These are phyloP conservation scores for Sebastes cheni DNA, from an alignment of 2,797 vertebrate genomes.

Conservation along the genomic window DNA sequence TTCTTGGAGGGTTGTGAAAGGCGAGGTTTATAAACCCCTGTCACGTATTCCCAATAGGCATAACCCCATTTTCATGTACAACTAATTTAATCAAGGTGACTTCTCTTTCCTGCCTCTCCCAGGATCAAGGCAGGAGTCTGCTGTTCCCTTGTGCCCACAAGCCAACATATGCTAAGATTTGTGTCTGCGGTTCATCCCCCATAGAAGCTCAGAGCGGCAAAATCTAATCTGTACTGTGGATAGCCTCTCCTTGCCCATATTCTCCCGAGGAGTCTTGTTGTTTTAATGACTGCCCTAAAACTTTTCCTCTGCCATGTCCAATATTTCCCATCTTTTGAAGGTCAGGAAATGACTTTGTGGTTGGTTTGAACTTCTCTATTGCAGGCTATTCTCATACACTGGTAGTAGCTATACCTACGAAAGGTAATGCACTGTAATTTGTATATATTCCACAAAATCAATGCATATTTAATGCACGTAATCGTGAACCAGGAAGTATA, in stretches of 20 bases:
- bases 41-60: conserved; percentile 73
- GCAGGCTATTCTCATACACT: no score
- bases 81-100: conserved; percentile 84
- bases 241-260: conserved; percentile 39
- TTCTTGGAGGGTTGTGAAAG: conserved; percentile 60
- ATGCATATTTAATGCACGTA: no score
- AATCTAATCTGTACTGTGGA: conserved; percentile 55
- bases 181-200: conserved; percentile 64
- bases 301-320: conserved; percentile 17
- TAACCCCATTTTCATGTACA: conserved; percentile 82
- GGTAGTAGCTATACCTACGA: no score
- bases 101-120: conserved; percentile 68
- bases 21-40: conserved; percentile 73
- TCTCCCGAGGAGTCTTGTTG: conserved; percentile 47
- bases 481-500: no score
- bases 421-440: no score
- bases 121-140: conserved; percentile 66
- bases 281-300: conserved; percentile 64
- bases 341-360: conserved; percentile 14
- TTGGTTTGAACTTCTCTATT: neutral
- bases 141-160: conserved; percentile 70
- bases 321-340: conserved; percentile 32
- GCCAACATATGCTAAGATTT: conserved; percentile 75
- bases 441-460: no score
- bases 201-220: conserved; percentile 35